A percentile compares a stretch with the other conserved stretches of the same genome.
Conservation (phyloP, 1,140 invertebrate genomes). For the Coptotermes formosanus region DNA sequence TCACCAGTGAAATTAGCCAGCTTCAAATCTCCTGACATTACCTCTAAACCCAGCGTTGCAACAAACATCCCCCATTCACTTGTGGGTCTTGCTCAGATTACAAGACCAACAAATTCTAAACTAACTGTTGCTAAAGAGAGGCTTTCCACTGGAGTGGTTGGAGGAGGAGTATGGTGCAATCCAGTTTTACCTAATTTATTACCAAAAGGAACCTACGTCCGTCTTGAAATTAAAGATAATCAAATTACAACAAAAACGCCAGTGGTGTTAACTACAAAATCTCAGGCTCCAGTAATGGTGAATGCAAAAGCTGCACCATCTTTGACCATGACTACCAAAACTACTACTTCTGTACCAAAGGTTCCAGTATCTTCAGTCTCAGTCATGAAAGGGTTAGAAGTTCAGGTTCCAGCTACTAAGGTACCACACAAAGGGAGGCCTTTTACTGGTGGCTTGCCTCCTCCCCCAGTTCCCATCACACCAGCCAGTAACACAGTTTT, state of each 20-base stretch:
- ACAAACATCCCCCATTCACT: constrained; percentile 21
- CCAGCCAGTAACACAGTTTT: constrained; percentile 20
- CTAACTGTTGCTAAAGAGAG: constrained; percentile 1
- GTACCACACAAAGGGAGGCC: neutral
- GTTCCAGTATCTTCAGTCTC: neutral
- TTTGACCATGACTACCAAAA: neutral
- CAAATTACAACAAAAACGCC: neutral
- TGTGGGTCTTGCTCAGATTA: constrained; percentile 4
- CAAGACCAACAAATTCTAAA: neutral
- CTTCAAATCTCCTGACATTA: too few relatives aligned
- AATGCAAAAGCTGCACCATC: neutral
- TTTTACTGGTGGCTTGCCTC: too few relatives aligned
- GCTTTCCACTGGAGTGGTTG: neutral
- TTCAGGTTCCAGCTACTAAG: neutral
- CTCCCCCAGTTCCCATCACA: neutral
- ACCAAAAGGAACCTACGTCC: neutral
- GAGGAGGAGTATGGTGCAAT: neutral
- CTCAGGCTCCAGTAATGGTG: neutral
- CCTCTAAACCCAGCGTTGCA: neutral
- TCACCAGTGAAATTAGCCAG: neutral
- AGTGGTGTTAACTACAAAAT: neutral
- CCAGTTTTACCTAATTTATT: neutral
- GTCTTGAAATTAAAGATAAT: neutral
- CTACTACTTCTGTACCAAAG: neutral
- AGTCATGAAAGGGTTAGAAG: neutral